Evolutionary conservation across 2,113 vertebrate genomes (phyloP).

Genomic region (Leptodactylus fuscus): DNA sequence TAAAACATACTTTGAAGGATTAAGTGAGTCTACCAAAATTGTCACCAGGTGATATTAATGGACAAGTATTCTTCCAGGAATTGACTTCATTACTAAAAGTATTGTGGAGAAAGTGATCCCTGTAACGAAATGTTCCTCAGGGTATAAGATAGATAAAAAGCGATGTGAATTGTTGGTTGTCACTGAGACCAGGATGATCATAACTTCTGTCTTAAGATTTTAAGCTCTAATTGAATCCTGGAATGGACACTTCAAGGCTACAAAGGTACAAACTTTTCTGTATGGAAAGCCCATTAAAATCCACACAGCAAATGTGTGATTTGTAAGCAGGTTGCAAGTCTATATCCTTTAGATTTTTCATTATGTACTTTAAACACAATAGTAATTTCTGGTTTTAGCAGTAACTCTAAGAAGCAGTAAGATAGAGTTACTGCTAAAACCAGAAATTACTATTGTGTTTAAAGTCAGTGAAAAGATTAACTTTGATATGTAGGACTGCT

Average conservation of each 20-base stretch:
- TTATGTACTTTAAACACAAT: neutral
- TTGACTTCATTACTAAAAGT: too few relatives aligned
- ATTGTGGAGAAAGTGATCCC: neutral
- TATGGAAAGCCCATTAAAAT: too few relatives aligned
- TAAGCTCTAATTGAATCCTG: neutral
- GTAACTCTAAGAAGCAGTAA: too few relatives aligned
- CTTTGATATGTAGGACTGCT: conserved; percentile 12
- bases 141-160: neutral
- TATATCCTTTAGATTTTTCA: neutral
- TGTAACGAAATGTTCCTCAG: neutral
- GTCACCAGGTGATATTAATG: neutral
- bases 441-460: neutral
- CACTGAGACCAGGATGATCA: neutral
- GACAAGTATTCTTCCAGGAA: neutral
- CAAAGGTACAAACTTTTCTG: neutral
- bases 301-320: neutral
- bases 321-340: neutral
- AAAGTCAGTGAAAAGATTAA: conserved; percentile 22
- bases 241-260: neutral
- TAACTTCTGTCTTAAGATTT: neutral
- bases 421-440: too few relatives aligned
- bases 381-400: neutral
- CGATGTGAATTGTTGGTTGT: neutral
- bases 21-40: neutral
- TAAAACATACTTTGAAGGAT: neutral